Evolutionary conservation across 2,888 invertebrate genomes (phyloP).

Genomic region (Slavum lentiscoides): DNA sequence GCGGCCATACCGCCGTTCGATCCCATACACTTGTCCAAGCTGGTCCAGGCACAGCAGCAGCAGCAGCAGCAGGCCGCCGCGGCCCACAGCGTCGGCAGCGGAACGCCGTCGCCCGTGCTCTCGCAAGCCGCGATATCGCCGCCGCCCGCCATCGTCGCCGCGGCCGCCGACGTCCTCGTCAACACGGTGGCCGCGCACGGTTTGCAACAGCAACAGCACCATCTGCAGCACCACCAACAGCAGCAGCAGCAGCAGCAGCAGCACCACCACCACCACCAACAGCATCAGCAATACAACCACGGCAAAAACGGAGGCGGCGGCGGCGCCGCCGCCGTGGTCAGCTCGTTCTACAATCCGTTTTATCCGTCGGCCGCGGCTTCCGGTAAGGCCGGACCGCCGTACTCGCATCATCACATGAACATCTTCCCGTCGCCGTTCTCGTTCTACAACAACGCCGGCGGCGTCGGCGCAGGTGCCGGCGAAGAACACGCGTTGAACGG

Average conservation of each 20-base stretch:
- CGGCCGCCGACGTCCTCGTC: slow-evolving; percentile 56
- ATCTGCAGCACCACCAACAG: slow-evolving; percentile 40
- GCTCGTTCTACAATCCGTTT: slow-evolving; percentile 71
- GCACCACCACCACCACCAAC: slow-evolving; percentile 19
- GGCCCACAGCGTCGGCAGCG: slow-evolving; percentile 59
- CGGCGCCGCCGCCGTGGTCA: slow-evolving; percentile 66
- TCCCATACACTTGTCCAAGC: slow-evolving; percentile 68
- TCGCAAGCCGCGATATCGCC: slow-evolving; percentile 59
- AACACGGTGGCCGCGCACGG: slow-evolving; percentile 27
- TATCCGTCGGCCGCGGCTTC: slow-evolving; percentile 62
- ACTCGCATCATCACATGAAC: slow-evolving; percentile 54
- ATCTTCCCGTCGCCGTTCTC: slow-evolving; percentile 47
- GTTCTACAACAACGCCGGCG: slow-evolving; percentile 42
- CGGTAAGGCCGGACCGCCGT: slow-evolving; percentile 57
- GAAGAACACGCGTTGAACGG: slow-evolving; percentile 8
- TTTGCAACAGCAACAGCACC: not conserved
- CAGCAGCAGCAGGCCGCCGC: not conserved
- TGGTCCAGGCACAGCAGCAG: slow-evolving; percentile 61
- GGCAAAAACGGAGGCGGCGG: slow-evolving; percentile 52
- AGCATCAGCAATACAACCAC: not conserved
- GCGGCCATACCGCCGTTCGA: slow-evolving; percentile 64
- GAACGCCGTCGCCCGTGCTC: slow-evolving; percentile 60
- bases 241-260: slow-evolving; percentile 29
- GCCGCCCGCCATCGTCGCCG: slow-evolving; percentile 58
- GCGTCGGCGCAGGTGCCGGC: not conserved